These are phyloP conservation scores for Ametastegia equiseti DNA, from an alignment of 2,888 invertebrate genomes.

Conservation along the genomic window DNA sequence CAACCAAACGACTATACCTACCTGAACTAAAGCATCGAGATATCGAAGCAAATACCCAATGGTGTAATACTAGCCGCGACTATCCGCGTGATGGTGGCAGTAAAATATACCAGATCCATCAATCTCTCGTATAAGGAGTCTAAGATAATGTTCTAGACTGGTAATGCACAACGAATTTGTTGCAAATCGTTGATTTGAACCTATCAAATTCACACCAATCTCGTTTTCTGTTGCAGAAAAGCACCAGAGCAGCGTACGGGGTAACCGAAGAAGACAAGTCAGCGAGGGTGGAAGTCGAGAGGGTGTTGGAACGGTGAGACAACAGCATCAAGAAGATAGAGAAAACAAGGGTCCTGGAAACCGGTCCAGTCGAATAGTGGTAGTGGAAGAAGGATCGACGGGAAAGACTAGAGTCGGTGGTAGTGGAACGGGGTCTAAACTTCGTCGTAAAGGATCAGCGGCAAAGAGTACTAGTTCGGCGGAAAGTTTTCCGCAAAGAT, in stretches of 20 bases:
- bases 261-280: slow-evolving; percentile 69
- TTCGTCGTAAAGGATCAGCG: slow-evolving; percentile 66
- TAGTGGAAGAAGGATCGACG: slow-evolving; percentile 54
- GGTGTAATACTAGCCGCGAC: neutral
- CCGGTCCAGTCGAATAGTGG: slow-evolving; percentile 62
- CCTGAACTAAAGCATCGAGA: neutral
- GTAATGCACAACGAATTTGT: no score
- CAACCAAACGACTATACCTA: no score
- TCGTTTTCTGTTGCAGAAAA: slow-evolving; percentile 67
- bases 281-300: slow-evolving; percentile 63
- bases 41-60: neutral
- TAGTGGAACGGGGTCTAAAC: slow-evolving; percentile 68
- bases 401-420: slow-evolving; percentile 70
- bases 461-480: slow-evolving; percentile 62
- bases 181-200: neutral
- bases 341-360: slow-evolving; percentile 73
- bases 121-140: neutral
- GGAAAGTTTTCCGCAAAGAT: slow-evolving; percentile 61
- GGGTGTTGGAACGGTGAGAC: slow-evolving; percentile 55
- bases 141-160: no score
- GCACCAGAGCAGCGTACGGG: slow-evolving; percentile 57
- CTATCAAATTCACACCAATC: neutral
- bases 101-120: neutral
- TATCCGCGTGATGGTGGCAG: neutral
- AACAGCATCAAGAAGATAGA: slow-evolving; percentile 68